Evolutionary conservation across 2,797 vertebrate genomes (phyloP), one percentile per base, ranked within the genome.

Genomic region (Channallabes apus): DNA sequence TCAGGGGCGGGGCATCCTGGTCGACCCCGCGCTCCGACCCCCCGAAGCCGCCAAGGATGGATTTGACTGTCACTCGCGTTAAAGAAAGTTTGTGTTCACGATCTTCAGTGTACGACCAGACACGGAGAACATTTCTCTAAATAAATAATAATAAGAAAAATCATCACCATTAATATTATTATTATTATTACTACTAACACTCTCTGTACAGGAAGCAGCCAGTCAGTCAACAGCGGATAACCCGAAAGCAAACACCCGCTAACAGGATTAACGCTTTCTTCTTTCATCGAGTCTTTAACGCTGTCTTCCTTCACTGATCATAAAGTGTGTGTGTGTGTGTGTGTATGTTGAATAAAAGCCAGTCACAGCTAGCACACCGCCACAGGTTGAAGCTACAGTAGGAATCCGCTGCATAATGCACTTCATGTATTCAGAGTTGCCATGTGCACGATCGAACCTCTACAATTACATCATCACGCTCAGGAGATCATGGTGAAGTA

Each of bases 181-280:
- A 20, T 69, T 1, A 15, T 58, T 18, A 59, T 67, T 24, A 22
- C 9, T 46, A 46, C 41, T 46, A 46, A 35, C 35, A 3, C 4
- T 35, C 35, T 3, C 35, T 3, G 35, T 35, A 35, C 3, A 29
- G 61, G 24, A 80, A 54, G 62, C 62, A 80, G 62, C 41, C 79
- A 14, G 78, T 67, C 41, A 67, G 6, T 51, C 62, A 18, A 67
- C 38, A 22, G n/a, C 6, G 18, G 41, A 67, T 54, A 67, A 80
- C 62, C 79, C 27, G 8, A 54, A 54, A 67, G 79, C 62, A 67
- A 80, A 80, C 79, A 80, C 32, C n/a, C 41, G 62, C 62, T 80
- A 80, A 67, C 17, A 27, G 79, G 79, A 80, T 80, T 67, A 80
- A 12, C 8, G 79, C n/a, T 12, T 67, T 32, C 79, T n/a, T 79